A percentile compares a stretch with the other conserved stretches of the same genome.
These are phyloP conservation scores for Microctenopoma steveboyesi DNA, from an alignment of 2,797 vertebrate species.

Conservation along the genomic window DNA sequence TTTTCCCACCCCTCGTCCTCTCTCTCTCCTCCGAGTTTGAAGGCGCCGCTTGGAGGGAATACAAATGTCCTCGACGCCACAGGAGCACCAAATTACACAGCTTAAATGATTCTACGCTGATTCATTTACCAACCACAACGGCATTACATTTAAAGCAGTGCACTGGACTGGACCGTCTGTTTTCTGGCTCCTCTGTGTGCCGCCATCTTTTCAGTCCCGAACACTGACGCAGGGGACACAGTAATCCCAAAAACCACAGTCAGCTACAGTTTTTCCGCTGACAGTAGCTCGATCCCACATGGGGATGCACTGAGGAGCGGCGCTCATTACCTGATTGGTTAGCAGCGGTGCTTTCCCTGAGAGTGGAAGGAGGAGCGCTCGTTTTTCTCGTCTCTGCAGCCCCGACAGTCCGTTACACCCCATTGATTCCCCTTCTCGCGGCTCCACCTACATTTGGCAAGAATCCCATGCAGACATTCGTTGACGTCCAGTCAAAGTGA, in stretches of 20 bases:
- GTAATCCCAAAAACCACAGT: not conserved
- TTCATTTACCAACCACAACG: conserved; percentile 16
- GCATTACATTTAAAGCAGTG: conserved; percentile 6
- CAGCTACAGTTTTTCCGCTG: not conserved
- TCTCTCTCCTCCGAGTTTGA: conserved; percentile 23
- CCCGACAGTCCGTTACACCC: conserved; percentile 12
- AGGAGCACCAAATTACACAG: conserved; percentile 26
- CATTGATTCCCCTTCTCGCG: conserved; percentile 16
- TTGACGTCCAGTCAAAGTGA: conserved; percentile 18
- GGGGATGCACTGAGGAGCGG: not conserved
- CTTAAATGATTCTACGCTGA: conserved; percentile 32
- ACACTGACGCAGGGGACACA: not conserved
- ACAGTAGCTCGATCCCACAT: not conserved
- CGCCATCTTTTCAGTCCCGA: not conserved
- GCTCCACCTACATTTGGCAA: conserved; percentile 35
- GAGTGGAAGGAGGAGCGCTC: not conserved
- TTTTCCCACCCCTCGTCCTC: not conserved
- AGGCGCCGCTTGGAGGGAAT: conserved; percentile 20
- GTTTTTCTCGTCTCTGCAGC: not conserved
- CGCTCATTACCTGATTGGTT: not conserved
- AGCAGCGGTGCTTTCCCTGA: not conserved
- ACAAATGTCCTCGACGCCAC: conserved; percentile 9
- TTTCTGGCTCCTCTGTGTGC: not conserved
- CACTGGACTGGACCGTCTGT: not conserved
- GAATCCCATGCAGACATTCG: not conserved